phyloP scores from a whole-genome alignment of 2,113 vertebrate genomes.

The Pionites leucogaster region DNA sequence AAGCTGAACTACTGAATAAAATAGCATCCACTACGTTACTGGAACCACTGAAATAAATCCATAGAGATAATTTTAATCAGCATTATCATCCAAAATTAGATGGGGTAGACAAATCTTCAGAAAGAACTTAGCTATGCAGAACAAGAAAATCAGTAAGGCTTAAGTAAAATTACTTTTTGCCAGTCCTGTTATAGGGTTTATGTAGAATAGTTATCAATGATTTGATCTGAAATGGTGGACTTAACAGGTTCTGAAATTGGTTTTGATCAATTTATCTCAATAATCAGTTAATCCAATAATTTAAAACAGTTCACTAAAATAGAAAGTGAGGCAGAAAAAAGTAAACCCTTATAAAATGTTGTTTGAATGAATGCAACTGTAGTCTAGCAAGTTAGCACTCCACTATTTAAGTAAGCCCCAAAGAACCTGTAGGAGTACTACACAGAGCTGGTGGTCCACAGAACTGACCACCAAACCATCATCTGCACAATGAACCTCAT shows the following conservation, averaged over 20 bases:
- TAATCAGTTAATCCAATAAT: neutral
- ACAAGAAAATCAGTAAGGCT: neutral
- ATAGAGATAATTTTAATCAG: constrained; percentile 7
- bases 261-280: neutral
- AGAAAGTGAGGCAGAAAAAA: neutral
- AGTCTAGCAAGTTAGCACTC: neutral
- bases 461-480: neutral
- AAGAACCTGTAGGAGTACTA: neutral
- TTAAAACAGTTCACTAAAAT: neutral
- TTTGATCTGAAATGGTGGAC: neutral
- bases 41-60: neutral
- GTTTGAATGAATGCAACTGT: neutral
- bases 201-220: neutral
- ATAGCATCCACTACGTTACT: constrained; percentile 39
- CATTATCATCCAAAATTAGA: neutral
- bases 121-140: neutral
- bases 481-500: neutral
- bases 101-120: neutral
- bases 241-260: neutral
- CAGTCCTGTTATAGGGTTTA: neutral
- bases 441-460: neutral
- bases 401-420: neutral
- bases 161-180: neutral
- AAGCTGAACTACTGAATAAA: neutral
- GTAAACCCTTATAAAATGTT: neutral